Evolutionary conservation across 2,888 invertebrate species (phyloP).

Genomic region (Clitarchus hookeri): DNA sequence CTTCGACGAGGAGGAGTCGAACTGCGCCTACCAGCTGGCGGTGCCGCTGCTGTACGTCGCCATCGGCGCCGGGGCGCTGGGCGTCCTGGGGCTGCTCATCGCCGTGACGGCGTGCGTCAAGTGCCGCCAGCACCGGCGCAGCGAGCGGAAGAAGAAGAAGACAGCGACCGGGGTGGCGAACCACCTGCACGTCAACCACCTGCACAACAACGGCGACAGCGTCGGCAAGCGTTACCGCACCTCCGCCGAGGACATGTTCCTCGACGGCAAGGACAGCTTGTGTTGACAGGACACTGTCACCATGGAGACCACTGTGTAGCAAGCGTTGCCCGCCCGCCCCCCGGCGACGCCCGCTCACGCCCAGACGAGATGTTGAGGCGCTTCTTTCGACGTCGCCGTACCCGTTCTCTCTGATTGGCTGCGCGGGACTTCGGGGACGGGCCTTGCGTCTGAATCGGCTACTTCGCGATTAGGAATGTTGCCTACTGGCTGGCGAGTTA

Average conservation of each 20-base stretch:
- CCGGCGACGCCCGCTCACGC: background rate
- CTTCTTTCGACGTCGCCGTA: too few relatives aligned
- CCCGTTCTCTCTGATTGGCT: too few relatives aligned
- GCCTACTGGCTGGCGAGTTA: too few relatives aligned
- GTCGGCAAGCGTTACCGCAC: slow-evolving; percentile 50
- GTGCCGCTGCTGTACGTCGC: slow-evolving; percentile 70
- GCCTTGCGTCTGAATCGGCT: too few relatives aligned
- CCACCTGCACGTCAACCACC: slow-evolving; percentile 60
- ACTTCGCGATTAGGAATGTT: too few relatives aligned
- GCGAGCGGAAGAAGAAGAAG: slow-evolving; percentile 39
- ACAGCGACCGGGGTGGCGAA: slow-evolving; percentile 53
- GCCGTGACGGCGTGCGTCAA: slow-evolving; percentile 63
- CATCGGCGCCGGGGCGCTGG: slow-evolving; percentile 65
- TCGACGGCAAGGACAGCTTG: slow-evolving; percentile 71
- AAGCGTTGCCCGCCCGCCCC: background rate
- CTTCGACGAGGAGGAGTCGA: slow-evolving; percentile 77
- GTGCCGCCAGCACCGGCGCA: slow-evolving; percentile 38
- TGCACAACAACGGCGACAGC: slow-evolving; percentile 62
- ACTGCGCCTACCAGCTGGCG: slow-evolving; percentile 72
- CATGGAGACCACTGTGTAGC: slow-evolving; percentile 48
- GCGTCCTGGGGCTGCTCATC: slow-evolving; percentile 63
- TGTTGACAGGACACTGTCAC: slow-evolving; percentile 64
- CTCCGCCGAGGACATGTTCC: slow-evolving; percentile 50
- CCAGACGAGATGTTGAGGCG: background rate
- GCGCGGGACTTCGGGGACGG: too few relatives aligned